Percentiles rank a stretch among this genome's conserved stretches.
phyloP scores from a whole-genome alignment of 2,888 invertebrate genomes.

The Harpagoxenus sublaevis region DNA sequence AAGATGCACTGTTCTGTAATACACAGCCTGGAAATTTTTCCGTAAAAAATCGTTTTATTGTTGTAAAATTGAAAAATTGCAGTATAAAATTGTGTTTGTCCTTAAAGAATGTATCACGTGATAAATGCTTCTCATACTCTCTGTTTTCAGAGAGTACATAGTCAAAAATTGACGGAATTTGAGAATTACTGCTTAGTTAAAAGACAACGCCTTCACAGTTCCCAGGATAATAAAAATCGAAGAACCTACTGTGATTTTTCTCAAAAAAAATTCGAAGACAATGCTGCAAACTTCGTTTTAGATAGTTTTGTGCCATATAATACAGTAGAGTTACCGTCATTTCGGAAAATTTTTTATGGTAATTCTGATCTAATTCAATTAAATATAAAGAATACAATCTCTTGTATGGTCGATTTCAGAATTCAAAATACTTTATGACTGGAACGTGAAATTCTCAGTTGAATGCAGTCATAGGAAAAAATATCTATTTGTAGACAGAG shows the following conservation, averaged over 20 bases:
- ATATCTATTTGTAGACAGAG: no score
- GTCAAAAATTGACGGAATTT: conserved; percentile 13
- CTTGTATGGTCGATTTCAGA: not conserved
- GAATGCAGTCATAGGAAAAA: no score
- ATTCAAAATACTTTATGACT: conserved; percentile 6
- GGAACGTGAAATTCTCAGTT: not conserved
- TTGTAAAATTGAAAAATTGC: not conserved
- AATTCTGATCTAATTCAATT: not conserved
- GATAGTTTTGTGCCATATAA: conserved; percentile 24
- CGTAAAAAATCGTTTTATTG: not conserved
- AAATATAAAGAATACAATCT: conserved; percentile 2
- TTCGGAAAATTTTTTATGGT: conserved; percentile 36
- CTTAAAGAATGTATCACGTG: no score
- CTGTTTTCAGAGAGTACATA: conserved; percentile 22
- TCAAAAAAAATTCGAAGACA: conserved; percentile 24
- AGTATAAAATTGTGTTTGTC: no score
- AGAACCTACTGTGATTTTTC: conserved; percentile 17
- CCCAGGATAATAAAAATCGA: not conserved
- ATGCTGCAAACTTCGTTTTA: conserved; percentile 6
- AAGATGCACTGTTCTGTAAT: no score
- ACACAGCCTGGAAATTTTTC: no score
- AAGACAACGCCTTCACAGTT: conserved; percentile 11
- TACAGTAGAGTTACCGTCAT: conserved; percentile 27
- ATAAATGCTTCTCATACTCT: not conserved
- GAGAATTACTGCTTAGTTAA: conserved; percentile 23